phyloP scores from a whole-genome alignment of 1,140 invertebrate species.

The Stegodyphus mimosarum region DNA sequence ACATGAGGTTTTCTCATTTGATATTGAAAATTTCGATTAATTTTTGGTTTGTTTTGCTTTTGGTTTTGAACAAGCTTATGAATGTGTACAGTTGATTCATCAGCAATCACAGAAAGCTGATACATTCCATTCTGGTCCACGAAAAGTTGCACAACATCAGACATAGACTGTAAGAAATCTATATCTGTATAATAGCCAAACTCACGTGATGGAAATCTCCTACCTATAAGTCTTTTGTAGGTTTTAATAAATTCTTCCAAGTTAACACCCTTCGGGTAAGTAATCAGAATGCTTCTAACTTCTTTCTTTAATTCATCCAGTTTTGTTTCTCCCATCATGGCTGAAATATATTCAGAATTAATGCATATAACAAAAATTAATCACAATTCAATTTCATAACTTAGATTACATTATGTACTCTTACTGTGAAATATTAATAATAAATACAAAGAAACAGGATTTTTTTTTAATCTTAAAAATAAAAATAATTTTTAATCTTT shows the following conservation, averaged over 20 bases:
- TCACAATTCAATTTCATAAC: too few relatives aligned
- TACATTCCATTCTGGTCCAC: neutral
- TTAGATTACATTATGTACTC: too few relatives aligned
- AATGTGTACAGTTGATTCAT: neutral
- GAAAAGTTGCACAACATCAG: neutral
- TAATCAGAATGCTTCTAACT: constrained; percentile 6
- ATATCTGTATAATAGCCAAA: neutral
- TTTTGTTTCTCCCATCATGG: neutral
- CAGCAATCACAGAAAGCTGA: neutral
- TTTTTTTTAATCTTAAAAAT: too few relatives aligned
- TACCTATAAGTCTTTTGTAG: neutral
- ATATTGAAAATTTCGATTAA: too few relatives aligned
- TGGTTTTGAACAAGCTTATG: constrained; percentile 3
- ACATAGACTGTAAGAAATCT: neutral
- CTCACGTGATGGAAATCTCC: neutral
- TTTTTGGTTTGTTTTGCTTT: neutral
- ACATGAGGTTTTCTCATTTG: too few relatives aligned
- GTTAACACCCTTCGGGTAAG: neutral
- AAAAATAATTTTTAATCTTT: too few relatives aligned
- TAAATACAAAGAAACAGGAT: too few relatives aligned
- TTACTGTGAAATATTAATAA: too few relatives aligned
- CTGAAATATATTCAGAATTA: neutral
- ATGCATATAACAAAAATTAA: too few relatives aligned
- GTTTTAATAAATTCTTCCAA: neutral
- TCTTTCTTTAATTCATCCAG: constrained; percentile 8